Conservation (phyloP, 2,113 vertebrate genomes). For the Sterna hirundo region DNA sequence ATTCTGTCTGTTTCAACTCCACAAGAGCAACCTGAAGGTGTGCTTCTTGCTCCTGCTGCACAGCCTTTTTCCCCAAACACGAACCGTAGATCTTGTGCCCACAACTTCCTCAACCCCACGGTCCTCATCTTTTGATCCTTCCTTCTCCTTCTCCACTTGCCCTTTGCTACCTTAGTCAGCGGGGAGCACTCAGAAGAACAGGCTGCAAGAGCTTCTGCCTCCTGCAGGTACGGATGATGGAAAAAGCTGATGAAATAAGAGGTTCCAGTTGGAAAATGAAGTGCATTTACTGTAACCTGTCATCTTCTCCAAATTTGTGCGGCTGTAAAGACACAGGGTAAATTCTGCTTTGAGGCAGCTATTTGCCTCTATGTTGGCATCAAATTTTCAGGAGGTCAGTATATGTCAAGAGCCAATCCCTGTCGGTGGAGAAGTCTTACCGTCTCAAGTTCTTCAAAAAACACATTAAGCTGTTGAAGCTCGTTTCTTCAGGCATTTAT, state of each 20-base stretch:
- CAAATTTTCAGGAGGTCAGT: background rate
- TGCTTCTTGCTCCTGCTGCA: background rate
- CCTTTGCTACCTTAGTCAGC: background rate
- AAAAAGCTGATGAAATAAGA: background rate
- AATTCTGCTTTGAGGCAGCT: background rate
- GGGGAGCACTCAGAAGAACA: background rate
- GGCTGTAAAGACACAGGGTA: background rate
- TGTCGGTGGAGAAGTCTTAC: background rate
- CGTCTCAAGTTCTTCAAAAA: background rate
- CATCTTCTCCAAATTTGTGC: background rate
- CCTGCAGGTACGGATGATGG: background rate
- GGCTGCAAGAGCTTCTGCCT: background rate
- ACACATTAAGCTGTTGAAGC: background rate
- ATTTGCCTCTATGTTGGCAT: background rate
- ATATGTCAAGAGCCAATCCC: background rate
- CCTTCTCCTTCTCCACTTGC: background rate
- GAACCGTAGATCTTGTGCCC: background rate
- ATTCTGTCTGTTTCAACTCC: background rate
- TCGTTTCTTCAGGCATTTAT: background rate
- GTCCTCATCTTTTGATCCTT: background rate
- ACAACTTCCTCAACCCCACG: background rate
- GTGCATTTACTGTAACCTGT: background rate
- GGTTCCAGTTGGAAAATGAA: background rate
- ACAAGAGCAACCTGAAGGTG: accelerated
- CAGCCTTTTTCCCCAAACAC: background rate